Evolutionary conservation across 2,113 vertebrate species (phyloP).

Genomic region (Aplodontia rufa): DNA sequence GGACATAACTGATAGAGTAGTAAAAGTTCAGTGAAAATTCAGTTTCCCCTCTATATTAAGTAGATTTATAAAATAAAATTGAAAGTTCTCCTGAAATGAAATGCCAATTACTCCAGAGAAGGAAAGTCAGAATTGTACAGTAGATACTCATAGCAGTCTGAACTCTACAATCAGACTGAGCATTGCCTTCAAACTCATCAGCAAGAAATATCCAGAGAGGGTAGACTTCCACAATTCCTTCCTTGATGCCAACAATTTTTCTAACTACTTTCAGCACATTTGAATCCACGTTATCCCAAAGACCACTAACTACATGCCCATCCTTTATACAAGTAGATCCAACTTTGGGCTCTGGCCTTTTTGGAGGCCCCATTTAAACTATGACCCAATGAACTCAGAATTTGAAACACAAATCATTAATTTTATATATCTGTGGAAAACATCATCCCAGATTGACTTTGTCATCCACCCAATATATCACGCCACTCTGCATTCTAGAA

Average conservation of each 20-base stretch:
- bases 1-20: background rate
- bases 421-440: background rate
- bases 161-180: background rate
- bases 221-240: background rate
- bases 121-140: background rate
- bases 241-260: background rate
- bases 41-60: conserved; percentile 29
- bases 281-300: background rate
- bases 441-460: background rate
- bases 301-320: background rate
- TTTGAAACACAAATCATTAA: background rate
- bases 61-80: conserved; percentile 32
- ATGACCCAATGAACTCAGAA: background rate
- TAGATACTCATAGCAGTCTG: background rate
- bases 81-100: conserved; percentile 40
- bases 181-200: too few species aligned
- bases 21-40: conserved; percentile 34
- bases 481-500: background rate
- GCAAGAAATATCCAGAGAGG: background rate
- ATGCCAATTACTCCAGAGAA: background rate
- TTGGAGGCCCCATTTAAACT: background rate
- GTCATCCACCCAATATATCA: background rate
- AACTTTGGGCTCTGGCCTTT: background rate
- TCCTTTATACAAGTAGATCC: background rate
- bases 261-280: background rate